These are phyloP conservation scores for Tricholauxania praeusta DNA, from an alignment of 2,888 invertebrate species.

Conservation along the genomic window DNA sequence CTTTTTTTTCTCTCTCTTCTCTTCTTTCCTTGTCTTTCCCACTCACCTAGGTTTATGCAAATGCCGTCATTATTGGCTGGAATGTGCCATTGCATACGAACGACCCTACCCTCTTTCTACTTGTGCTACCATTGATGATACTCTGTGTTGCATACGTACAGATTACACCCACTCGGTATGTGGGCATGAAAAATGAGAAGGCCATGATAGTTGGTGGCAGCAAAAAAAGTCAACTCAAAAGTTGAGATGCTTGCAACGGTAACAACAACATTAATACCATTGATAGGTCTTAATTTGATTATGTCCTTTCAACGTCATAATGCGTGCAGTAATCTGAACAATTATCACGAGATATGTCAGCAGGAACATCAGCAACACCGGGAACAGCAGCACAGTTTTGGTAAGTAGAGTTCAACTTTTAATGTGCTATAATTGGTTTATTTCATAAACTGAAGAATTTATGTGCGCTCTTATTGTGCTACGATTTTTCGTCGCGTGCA, in stretches of 20 bases:
- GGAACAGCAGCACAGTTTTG: conserved; percentile 35
- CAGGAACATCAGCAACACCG: conserved; percentile 29
- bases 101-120: conserved; percentile 73
- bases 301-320: conserved; percentile 46
- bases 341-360: conserved; percentile 33
- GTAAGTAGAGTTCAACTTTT: too few species aligned
- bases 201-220: conserved; percentile 51
- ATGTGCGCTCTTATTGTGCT: too few species aligned
- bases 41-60: conserved; percentile 71
- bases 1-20: not conserved
- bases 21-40: not conserved
- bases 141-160: conserved; percentile 76
- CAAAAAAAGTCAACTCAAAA: conserved; percentile 24
- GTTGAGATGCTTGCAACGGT: conserved; percentile 39
- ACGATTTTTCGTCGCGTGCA: too few species aligned
- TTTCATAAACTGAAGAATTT: too few species aligned
- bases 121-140: conserved; percentile 76
- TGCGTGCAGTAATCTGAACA: conserved; percentile 46
- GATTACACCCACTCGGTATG: conserved; percentile 67
- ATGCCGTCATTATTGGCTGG: conserved; percentile 74
- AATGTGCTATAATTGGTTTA: too few species aligned
- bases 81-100: conserved; percentile 70
- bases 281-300: conserved; percentile 45
- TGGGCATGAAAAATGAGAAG: conserved; percentile 65
- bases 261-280: conserved; percentile 39